These are phyloP conservation scores for Oeneis ivallda DNA, from an alignment of 2,888 invertebrate genomes.

Conservation along the genomic window DNA sequence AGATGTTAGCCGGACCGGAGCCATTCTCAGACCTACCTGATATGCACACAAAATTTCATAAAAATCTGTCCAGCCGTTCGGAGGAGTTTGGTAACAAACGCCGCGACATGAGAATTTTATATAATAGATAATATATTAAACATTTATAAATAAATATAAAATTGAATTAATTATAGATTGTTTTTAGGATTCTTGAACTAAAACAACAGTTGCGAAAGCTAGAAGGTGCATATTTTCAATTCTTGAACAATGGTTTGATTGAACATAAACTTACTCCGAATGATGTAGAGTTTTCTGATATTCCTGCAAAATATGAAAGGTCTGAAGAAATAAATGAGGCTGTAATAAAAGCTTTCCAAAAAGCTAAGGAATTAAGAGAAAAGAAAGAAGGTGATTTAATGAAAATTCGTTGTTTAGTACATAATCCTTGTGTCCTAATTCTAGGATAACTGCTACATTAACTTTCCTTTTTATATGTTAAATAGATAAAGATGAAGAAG, in stretches of 20 bases:
- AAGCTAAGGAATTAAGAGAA: slow-evolving; percentile 45
- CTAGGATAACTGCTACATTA: background rate
- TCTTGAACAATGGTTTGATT: slow-evolving; percentile 52
- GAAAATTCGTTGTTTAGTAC: background rate
- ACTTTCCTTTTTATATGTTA: background rate
- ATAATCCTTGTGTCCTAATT: background rate
- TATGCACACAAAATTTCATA: too few species aligned
- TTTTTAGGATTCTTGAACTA: slow-evolving; percentile 60
- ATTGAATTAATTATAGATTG: background rate
- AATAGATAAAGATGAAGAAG: slow-evolving; percentile 16
- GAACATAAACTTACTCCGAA: slow-evolving; percentile 50
- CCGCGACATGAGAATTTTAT: too few species aligned
- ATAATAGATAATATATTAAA: too few species aligned
- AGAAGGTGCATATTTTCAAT: slow-evolving; percentile 53
- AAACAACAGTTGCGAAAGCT: slow-evolving; percentile 56
- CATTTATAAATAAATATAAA: too few species aligned
- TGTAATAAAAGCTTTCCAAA: slow-evolving; percentile 46
- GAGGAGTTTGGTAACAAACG: too few species aligned
- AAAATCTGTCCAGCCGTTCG: too few species aligned
- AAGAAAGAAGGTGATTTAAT: slow-evolving; percentile 23
- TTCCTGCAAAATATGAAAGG: slow-evolving; percentile 47
- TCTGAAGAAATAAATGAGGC: slow-evolving; percentile 44
- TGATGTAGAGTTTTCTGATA: slow-evolving; percentile 50
- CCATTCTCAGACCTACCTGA: too few species aligned
- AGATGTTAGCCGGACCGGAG: too few species aligned